These are phyloP conservation scores for Poeciliopsis retropinna DNA, from an alignment of 2,113 vertebrate species.

Conservation along the genomic window DNA sequence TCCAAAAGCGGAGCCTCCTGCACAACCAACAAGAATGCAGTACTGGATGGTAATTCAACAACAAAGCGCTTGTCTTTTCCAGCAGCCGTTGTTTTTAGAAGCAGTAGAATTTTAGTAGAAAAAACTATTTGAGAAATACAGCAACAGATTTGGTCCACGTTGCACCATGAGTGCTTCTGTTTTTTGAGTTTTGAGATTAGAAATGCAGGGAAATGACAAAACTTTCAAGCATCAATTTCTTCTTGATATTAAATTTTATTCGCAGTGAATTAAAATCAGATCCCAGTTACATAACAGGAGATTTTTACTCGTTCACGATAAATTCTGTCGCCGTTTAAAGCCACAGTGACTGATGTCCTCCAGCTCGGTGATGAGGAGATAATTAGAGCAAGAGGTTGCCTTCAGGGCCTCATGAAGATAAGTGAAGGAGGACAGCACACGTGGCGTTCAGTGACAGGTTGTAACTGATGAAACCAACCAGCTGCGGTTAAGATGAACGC, in stretches of 20 bases:
- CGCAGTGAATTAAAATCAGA: conserved; percentile 3
- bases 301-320: conserved; percentile 20
- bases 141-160: not conserved
- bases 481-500: conserved; percentile 27
- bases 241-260: not conserved
- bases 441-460: conserved; percentile 34
- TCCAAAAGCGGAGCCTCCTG: no score
- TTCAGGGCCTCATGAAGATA: conserved; percentile 29
- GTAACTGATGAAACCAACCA: conserved; percentile 47
- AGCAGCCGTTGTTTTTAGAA: no score
- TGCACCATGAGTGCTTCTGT: not conserved
- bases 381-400: conserved; percentile 42
- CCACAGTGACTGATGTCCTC: conserved; percentile 9
- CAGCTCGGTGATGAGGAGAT: conserved; percentile 11
- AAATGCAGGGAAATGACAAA: not conserved
- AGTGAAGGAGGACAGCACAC: conserved; percentile 49
- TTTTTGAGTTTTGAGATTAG: not conserved
- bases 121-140: not conserved
- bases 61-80: no score
- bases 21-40: no score
- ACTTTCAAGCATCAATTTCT: not conserved
- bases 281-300: not conserved
- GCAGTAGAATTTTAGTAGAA: not conserved
- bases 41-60: no score
- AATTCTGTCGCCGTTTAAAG: conserved; percentile 23